Conservation (phyloP, 1,140 invertebrate genomes). For the Zeugodacus cucurbitae region DNA sequence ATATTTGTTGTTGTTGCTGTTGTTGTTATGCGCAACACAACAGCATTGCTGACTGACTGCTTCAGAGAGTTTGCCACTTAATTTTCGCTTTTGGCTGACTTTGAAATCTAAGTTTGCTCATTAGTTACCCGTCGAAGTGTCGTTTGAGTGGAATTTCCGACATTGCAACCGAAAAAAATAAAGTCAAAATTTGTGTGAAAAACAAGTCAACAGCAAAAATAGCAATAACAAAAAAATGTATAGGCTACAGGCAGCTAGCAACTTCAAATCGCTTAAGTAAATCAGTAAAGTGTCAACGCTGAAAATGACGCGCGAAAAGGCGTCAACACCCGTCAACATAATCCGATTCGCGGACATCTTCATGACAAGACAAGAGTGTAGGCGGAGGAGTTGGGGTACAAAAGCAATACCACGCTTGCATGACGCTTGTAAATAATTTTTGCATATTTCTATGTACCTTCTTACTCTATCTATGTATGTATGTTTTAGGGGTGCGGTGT, state of each 20-base stretch:
- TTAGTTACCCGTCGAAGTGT: neutral
- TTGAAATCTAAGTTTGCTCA: conserved; percentile 1
- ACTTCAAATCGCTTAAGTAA: neutral
- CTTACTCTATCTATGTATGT: neutral
- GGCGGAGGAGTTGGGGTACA: neutral
- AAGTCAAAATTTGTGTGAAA: neutral
- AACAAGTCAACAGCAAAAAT: neutral
- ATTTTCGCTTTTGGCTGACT: neutral
- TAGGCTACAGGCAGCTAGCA: neutral
- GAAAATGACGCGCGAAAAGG: neutral
- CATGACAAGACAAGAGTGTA: neutral
- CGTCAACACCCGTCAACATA: neutral
- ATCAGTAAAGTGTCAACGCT: neutral
- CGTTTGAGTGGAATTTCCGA: neutral
- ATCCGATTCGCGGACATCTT: neutral
- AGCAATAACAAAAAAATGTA: neutral
- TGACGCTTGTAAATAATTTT: neutral
- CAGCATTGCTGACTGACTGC: neutral
- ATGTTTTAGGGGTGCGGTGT: neutral
- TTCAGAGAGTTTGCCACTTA: neutral
- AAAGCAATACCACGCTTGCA: neutral
- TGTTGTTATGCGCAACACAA: neutral
- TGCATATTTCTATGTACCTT: neutral
- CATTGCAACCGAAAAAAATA: neutral
- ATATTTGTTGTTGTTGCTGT: neutral